Evolutionary conservation across 92 coral and sea anemone species (phyloP).

Genomic region (Umimayanthus kanabou): DNA sequence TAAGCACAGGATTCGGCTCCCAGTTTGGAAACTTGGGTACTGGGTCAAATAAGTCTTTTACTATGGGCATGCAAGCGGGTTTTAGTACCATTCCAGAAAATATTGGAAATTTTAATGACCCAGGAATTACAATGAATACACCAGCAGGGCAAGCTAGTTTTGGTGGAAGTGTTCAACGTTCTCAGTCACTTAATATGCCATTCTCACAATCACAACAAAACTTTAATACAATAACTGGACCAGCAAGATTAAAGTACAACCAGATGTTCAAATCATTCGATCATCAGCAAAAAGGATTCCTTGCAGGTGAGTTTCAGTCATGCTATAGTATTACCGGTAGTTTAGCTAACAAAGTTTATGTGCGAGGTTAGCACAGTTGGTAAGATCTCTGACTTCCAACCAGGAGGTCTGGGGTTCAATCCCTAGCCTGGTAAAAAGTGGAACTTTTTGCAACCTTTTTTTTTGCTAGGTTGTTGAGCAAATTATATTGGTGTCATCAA

Average conservation of each 20-base stretch:
- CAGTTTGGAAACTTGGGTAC: conserved; percentile 52
- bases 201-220: conserved; percentile 43
- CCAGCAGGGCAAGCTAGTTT: conserved; percentile 39
- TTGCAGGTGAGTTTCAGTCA: conserved; percentile 64
- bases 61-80: conserved; percentile 54
- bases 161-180: conserved; percentile 39
- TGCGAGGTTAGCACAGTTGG: too few relatives aligned
- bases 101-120: conserved; percentile 63
- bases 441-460: too few relatives aligned
- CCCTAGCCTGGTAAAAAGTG: too few relatives aligned
- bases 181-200: conserved; percentile 46
- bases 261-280: conserved; percentile 93
- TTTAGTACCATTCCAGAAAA: conserved; percentile 61
- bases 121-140: conserved; percentile 51
- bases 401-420: too few relatives aligned
- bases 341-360: too few relatives aligned
- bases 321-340: too few relatives aligned
- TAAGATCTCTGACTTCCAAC: too few relatives aligned
- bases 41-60: conserved; percentile 47
- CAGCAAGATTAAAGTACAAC: conserved; percentile 84
- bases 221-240: conserved; percentile 59
- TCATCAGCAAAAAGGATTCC: conserved; percentile 78
- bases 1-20: conserved; percentile 53
- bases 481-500: too few relatives aligned
- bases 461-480: too few relatives aligned